Percentiles rank a stretch among this genome's conserved stretches.
Evolutionary conservation across 1,140 invertebrate genomes (phyloP).

Genomic region (Drosophila biarmipes): DNA sequence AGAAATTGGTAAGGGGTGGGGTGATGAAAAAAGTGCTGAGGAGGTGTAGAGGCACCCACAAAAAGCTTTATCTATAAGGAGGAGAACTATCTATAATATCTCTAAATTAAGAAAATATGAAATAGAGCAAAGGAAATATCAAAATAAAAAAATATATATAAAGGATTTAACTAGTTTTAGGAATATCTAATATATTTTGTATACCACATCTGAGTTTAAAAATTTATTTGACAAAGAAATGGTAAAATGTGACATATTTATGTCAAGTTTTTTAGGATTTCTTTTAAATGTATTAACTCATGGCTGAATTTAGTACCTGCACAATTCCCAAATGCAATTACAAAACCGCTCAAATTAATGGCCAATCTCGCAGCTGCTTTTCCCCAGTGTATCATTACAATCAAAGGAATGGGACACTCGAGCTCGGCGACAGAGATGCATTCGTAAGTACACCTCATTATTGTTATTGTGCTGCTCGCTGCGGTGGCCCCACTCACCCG

Average conservation of each 20-base stretch:
- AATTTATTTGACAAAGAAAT: too few relatives aligned
- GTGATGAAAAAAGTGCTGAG: neutral
- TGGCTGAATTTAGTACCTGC: neutral
- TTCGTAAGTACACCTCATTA: slow-evolving; percentile 75
- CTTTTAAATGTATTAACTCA: too few relatives aligned
- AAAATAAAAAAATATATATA: too few relatives aligned
- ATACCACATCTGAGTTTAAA: too few relatives aligned
- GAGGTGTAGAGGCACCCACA: neutral
- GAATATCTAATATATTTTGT: too few relatives aligned
- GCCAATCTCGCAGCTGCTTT: neutral
- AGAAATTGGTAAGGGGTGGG: slow-evolving; percentile 1
- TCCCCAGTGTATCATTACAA: slow-evolving; percentile 7
- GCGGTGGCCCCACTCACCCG: slow-evolving; percentile 18
- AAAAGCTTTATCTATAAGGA: too few relatives aligned
- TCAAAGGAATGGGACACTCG: slow-evolving; percentile 8
- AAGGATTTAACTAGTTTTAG: too few relatives aligned
- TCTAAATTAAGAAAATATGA: neutral
- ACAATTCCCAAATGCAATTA: neutral
- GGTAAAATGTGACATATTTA: too few relatives aligned
- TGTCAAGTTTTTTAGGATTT: too few relatives aligned
- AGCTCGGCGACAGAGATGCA: slow-evolving; percentile 41
- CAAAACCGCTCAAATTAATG: neutral
- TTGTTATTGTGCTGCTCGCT: slow-evolving; percentile 50
- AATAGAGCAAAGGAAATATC: too few relatives aligned
- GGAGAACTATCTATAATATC: too few relatives aligned